phyloP scores from a whole-genome alignment of 2,113 vertebrate species.

The Ahaetulla prasina region DNA sequence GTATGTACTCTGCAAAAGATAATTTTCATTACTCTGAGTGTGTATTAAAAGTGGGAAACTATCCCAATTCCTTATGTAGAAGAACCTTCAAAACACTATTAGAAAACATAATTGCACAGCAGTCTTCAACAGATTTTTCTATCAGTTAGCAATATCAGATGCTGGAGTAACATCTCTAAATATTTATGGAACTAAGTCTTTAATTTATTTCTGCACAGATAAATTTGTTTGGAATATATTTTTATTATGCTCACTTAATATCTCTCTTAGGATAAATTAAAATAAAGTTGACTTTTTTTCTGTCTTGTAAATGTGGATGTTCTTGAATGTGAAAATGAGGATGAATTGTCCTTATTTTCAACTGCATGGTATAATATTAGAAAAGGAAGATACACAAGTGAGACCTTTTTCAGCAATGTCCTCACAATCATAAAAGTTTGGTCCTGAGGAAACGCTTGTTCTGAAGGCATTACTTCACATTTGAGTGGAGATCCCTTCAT shows the following conservation, averaged over 20 bases:
- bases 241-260: background rate
- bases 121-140: background rate
- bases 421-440: background rate
- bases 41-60: background rate
- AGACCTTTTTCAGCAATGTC: background rate
- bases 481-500: background rate
- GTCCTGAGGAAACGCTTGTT: background rate
- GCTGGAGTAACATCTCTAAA: background rate
- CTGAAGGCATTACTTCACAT: background rate
- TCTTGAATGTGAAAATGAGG: background rate
- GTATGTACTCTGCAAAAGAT: background rate
- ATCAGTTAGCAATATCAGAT: background rate
- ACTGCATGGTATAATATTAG: background rate
- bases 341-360: background rate
- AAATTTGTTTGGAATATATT: background rate
- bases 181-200: background rate
- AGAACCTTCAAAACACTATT: constrained; percentile 28
- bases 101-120: constrained; percentile 1
- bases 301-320: background rate
- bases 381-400: background rate
- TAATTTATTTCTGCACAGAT: background rate
- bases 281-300: background rate
- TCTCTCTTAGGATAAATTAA: background rate
- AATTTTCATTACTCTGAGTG: background rate
- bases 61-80: constrained; percentile 4